A percentile compares a stretch with the other conserved stretches of the same genome.
phyloP scores from a whole-genome alignment of 2,888 invertebrate genomes.

The Phalera bucephala region DNA sequence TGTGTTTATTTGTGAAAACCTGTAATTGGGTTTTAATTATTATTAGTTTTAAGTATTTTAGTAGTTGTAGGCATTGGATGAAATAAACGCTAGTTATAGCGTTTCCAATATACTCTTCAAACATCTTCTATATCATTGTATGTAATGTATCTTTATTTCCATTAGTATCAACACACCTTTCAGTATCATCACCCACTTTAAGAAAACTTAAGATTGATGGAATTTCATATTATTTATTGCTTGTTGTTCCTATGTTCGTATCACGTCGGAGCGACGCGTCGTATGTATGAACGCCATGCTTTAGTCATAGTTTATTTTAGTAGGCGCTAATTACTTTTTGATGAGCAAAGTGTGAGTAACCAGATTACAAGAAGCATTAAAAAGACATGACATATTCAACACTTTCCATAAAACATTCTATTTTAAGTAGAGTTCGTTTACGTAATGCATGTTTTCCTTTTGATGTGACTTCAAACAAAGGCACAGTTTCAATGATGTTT shows the following conservation, averaged over 20 bases:
- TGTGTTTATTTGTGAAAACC: too few species aligned
- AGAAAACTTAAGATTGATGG: neutral
- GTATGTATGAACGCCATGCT: slow-evolving; percentile 29
- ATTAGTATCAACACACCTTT: too few species aligned
- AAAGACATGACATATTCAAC: slow-evolving; percentile 36
- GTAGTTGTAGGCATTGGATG: too few species aligned
- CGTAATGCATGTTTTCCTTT: slow-evolving; percentile 19
- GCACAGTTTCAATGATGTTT: too few species aligned
- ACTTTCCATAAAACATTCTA: slow-evolving; percentile 24
- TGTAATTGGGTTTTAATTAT: too few species aligned
- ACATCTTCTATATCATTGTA: neutral
- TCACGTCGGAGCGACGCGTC: slow-evolving; percentile 13
- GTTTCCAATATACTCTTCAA: too few species aligned
- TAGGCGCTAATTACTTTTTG: slow-evolving; percentile 68
- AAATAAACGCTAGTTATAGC: too few species aligned
- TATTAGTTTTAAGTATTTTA: too few species aligned
- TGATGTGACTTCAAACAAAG: slow-evolving; percentile 17
- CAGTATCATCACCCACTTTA: neutral
- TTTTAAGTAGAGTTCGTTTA: slow-evolving; percentile 24
- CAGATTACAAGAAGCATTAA: slow-evolving; percentile 56
- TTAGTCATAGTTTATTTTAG: slow-evolving; percentile 54
- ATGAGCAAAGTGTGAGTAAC: slow-evolving; percentile 59
- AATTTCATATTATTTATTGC: slow-evolving; percentile 15
- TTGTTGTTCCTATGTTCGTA: slow-evolving; percentile 11
- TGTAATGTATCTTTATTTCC: too few species aligned